Conservation (phyloP, 2,888 invertebrate genomes). For the Geotrupes spiniger region DNA sequence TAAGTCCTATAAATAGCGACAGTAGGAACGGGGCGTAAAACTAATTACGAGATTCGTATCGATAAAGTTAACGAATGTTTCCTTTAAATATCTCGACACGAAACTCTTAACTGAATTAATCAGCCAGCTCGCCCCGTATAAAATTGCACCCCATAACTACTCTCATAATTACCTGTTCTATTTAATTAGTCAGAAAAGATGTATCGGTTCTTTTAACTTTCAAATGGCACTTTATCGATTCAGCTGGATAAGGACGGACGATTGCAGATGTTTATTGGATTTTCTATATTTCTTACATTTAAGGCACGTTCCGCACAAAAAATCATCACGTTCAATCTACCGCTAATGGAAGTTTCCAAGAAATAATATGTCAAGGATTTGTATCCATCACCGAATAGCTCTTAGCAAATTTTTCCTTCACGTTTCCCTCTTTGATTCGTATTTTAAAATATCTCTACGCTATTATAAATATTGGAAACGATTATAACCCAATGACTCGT, state of each 20-base stretch:
- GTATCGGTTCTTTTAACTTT: not conserved
- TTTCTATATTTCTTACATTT: conserved; percentile 11
- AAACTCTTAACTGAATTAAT: conserved; percentile 26
- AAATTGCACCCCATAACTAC: conserved; percentile 2
- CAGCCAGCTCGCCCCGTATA: conserved; percentile 16
- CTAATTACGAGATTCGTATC: conserved; percentile 31
- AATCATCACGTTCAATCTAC: conserved; percentile 17
- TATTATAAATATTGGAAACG: no score
- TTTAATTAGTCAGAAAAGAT: conserved; percentile 18
- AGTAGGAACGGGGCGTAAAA: conserved; percentile 17
- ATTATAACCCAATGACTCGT: no score
- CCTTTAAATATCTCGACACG: conserved; percentile 28
- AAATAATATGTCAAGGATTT: conserved; percentile 19
- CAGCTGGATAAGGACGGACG: not conserved
- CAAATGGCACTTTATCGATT: not conserved
- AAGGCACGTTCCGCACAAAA: conserved; percentile 15
- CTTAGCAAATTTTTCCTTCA: not conserved
- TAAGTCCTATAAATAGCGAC: conserved; percentile 12
- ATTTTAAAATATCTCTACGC: no score
- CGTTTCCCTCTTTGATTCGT: no score
- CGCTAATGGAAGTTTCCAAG: conserved; percentile 18
- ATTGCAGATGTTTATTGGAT: conserved; percentile 14
- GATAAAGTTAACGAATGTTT: conserved; percentile 31
- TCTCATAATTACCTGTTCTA: conserved; percentile 8
- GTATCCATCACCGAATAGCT: conserved; percentile 13